Evolutionary conservation across 1,140 invertebrate genomes (phyloP).

Genomic region (Hermatobates lingyangjiaoensis): DNA sequence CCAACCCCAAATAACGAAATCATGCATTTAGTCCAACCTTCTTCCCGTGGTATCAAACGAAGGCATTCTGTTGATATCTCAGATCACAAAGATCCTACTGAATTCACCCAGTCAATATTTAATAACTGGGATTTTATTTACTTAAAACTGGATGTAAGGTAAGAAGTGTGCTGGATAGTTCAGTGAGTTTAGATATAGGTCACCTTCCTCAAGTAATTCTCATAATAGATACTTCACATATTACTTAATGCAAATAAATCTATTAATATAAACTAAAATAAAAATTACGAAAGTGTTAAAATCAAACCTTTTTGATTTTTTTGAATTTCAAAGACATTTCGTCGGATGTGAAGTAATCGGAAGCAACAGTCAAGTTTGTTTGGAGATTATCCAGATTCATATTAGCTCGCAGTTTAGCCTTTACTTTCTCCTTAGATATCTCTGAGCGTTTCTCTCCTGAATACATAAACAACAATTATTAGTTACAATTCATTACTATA

Average conservation of each 20-base stretch:
- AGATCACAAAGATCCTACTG: too few species aligned
- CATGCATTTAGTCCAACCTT: too few species aligned
- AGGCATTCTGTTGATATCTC: too few species aligned
- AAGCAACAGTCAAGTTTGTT: constrained; percentile 41
- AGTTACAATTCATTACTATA: neutral
- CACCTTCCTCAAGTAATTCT: too few species aligned
- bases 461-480: constrained; percentile 11
- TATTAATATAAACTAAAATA: neutral
- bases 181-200: too few species aligned
- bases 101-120: too few species aligned
- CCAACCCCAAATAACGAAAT: too few species aligned
- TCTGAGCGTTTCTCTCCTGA: constrained; percentile 29
- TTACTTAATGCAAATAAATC: neutral
- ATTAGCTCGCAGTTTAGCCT: constrained; percentile 30
- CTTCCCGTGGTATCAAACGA: too few species aligned
- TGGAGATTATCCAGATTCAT: constrained; percentile 55
- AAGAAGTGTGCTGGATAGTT: too few species aligned
- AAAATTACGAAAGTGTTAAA: neutral
- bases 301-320: constrained; percentile 66
- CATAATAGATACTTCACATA: too few species aligned
- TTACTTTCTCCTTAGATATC: constrained; percentile 16
- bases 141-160: too few species aligned
- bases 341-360: constrained; percentile 71
- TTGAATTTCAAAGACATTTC: constrained; percentile 77
- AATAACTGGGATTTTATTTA: too few species aligned